Evolutionary conservation across 1,140 invertebrate species (phyloP), one percentile per base, ranked within the genome.

Genomic region (Parasteatoda tepidariorum): DNA sequence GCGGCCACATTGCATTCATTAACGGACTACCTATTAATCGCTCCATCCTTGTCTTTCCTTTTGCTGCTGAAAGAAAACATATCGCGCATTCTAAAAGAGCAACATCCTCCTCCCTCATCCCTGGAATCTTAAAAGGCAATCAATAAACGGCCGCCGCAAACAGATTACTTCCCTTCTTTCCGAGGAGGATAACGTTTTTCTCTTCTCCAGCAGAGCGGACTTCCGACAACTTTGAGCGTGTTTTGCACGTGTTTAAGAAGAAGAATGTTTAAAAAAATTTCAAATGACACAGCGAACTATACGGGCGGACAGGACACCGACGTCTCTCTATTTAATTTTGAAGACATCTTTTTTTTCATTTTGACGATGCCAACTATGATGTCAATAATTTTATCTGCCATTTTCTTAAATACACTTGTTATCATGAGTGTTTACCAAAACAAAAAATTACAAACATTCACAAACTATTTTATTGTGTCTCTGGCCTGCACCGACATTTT

Each of bases 391-490:
- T 87, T 95, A 28, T 93, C 93, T 62, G 96, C 96, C 0, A 92
- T 97, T 6, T 90, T 97, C 33, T 96, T 96, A 64, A 96, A 95
- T 88, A 89, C 94, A 33, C 89, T 95, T 73, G 93, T 95, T 83
- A 95, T 95, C 88, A 93, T 94, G 71, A 93, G 93, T 83, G 94
- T 95, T 84, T 93, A 94, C 93, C 91, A 93, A 30, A 93, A 92
- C 90, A 92, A 94, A 85, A 95, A 96, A 89, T 92, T 98, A 64
- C 92, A 96, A 26, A 93, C 96, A 84, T 96, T 97, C 87, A 98
- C 96, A 83, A 98, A 98, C 90, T 97, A 96, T 88, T 98, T 97
- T 89, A 95, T 98, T 70, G 96, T 98, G 34, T 97, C 95, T 7
- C 90, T 98, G 67, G 94, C 96, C 6, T 92, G 96, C 78, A 96